Evolutionary conservation across 35 echinoderm and acorn worm genomes (phyloP).

Genomic region (Diadema setosum): DNA sequence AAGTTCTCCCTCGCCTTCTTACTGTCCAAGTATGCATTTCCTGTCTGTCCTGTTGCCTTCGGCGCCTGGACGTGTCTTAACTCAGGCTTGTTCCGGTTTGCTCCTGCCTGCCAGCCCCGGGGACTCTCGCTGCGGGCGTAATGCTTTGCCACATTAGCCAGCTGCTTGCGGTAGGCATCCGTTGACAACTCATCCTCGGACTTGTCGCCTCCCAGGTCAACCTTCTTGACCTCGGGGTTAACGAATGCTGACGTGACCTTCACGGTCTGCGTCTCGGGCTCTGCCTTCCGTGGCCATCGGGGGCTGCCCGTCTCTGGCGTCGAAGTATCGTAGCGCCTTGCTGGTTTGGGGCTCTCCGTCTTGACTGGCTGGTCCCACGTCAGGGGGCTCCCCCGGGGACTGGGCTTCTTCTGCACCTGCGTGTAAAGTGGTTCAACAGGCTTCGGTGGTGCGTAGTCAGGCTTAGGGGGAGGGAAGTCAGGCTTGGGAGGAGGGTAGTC

Average conservation of each 20-base stretch:
- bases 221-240: slow-evolving; percentile 37
- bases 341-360: not conserved
- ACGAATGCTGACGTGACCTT: slow-evolving; percentile 18
- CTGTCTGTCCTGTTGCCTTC: not conserved
- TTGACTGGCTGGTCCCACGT: not conserved
- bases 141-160: not conserved
- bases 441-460: not conserved
- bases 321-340: not conserved
- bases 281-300: not conserved
- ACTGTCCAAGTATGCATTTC: slow-evolving; percentile 21
- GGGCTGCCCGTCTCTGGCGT: not conserved
- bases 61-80: not conserved
- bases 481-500: not conserved
- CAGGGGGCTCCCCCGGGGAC: slow-evolving; percentile 34
- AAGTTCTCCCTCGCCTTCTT: slow-evolving; percentile 11
- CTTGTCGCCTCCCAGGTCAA: slow-evolving; percentile 36
- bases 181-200: slow-evolving; percentile 6
- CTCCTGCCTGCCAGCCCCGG: not conserved
- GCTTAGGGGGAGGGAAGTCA: slow-evolving; percentile 23
- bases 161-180: slow-evolving; percentile 13
- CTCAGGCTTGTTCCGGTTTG: not conserved
- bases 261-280: slow-evolving; percentile 13
- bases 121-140: not conserved
- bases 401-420: slow-evolving; percentile 29
- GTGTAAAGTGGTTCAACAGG: slow-evolving; percentile 1